Evolutionary conservation across 2,113 vertebrate genomes (phyloP), one percentile per base, ranked within the genome.

Genomic region (Lates calcarifer): DNA sequence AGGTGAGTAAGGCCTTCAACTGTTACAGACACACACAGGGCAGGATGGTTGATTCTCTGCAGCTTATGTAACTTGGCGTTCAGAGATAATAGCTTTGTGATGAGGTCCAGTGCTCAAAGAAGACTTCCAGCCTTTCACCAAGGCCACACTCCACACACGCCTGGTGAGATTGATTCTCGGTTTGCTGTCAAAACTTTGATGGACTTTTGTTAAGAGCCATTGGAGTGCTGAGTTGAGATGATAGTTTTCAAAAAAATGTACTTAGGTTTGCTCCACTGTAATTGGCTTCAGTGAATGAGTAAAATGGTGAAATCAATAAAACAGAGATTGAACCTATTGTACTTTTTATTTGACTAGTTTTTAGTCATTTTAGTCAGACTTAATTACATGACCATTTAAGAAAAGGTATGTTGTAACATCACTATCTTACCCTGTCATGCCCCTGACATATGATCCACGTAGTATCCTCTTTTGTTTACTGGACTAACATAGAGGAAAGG

Each of bases 71-170:
- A 57, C 49, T 69, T 77, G 8, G 29, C 63, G 37, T 79, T 82
- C 33, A 45, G 20, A 62, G 66, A 73, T 88, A 73, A 92, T 86
- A 68, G 39, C 68, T 89, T 84, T 86, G 73, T 69, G 77, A 91
- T 89, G 55, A 69, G 83, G 67, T 88, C 61, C 61, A 79, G 45
- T 68, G 71, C 61, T 85, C 49, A 41, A 65, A 77, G 33, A 51
- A 76, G 22, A 49, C 49, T 64, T 87, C 70, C 82, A 81, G 60
- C 71, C 74, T 73, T 67, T 76, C 66, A 75, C n/a, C 12, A 35
- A 69, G 17, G 28, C 74, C 72, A 31, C 22, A 14, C 62, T 57
- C 15, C 4, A 11, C 58, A 73, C 37, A 64, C 37, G 1, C 24
- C n/a, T 37, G 14, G 57, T 24, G 58, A 69, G 82, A 91, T 88